A percentile compares a stretch with the other conserved stretches of the same genome.
These are phyloP conservation scores for Criorhina ranunculi DNA, from an alignment of 2,888 invertebrate genomes.

Conservation along the genomic window DNA sequence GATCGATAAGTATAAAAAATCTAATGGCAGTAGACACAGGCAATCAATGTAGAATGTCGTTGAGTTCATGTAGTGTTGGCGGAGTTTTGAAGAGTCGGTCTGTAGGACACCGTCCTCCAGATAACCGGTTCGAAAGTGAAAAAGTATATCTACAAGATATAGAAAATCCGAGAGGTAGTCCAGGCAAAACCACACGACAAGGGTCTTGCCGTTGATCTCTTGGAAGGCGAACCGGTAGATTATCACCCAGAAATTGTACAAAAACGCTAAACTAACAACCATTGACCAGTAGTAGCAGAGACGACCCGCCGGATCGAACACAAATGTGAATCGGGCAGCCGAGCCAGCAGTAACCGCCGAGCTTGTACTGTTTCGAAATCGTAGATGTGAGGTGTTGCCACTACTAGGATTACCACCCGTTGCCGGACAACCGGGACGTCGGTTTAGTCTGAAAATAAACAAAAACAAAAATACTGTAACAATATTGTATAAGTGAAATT, in stretches of 20 bases:
- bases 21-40: constrained; percentile 97
- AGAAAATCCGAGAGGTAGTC: constrained; percentile 98
- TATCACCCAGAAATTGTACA: constrained; percentile 99
- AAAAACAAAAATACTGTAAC: constrained; percentile 12
- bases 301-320: constrained; percentile 98
- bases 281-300: constrained; percentile 99
- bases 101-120: constrained; percentile 98
- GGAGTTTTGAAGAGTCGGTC: constrained; percentile 96
- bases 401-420: constrained; percentile 59
- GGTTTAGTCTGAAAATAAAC: constrained; percentile 78
- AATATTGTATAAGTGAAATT: neutral
- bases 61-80: constrained; percentile 98
- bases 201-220: constrained; percentile 96
- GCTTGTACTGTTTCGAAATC: constrained; percentile 80
- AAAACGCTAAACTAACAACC: constrained; percentile 97
- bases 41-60: constrained; percentile 99
- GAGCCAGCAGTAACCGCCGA: constrained; percentile 80
- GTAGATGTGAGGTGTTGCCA: constrained; percentile 73
- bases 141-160: constrained; percentile 97
- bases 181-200: constrained; percentile 97
- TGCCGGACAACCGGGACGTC: constrained; percentile 78
- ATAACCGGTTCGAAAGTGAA: constrained; percentile 99
- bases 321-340: constrained; percentile 93
- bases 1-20: constrained; percentile 98
- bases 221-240: constrained; percentile 99